phyloP scores from a whole-genome alignment of 1,140 invertebrate species.

The Aphelenchoides besseyi region DNA sequence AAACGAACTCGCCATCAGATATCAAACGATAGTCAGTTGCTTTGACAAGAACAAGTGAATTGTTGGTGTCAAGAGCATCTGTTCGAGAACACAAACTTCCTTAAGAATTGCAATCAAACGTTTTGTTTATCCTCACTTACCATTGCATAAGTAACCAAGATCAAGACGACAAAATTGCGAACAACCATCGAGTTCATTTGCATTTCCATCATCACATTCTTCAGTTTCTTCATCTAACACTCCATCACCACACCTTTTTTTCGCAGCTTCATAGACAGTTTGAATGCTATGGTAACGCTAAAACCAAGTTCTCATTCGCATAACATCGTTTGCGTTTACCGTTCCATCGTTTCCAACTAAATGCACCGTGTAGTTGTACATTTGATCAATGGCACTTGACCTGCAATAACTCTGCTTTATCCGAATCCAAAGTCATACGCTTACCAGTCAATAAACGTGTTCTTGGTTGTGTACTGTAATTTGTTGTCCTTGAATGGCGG shows the following conservation, averaged over 20 bases:
- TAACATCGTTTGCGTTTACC: too few relatives aligned
- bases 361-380: neutral
- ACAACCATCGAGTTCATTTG: slow-evolving; percentile 53
- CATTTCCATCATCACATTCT: slow-evolving; percentile 61
- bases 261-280: neutral
- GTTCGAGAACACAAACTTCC: neutral
- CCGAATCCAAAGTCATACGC: neutral
- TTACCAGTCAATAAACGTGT: neutral
- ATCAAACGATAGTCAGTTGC: neutral
- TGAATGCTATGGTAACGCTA: neutral
- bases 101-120: neutral
- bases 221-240: slow-evolving; percentile 26
- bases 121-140: neutral
- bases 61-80: neutral
- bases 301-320: too few relatives aligned
- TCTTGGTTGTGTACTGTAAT: neutral
- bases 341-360: neutral
- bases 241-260: slow-evolving; percentile 17
- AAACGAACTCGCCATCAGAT: neutral
- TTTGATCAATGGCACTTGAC: neutral
- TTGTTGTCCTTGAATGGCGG: neutral
- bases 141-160: slow-evolving; percentile 40
- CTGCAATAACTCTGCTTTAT: neutral
- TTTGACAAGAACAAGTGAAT: neutral
- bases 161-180: slow-evolving; percentile 49